A percentile compares a stretch with the other conserved stretches of the same genome.
phyloP scores from a whole-genome alignment of 2,888 invertebrate genomes.

The Ophioninae sp. region DNA sequence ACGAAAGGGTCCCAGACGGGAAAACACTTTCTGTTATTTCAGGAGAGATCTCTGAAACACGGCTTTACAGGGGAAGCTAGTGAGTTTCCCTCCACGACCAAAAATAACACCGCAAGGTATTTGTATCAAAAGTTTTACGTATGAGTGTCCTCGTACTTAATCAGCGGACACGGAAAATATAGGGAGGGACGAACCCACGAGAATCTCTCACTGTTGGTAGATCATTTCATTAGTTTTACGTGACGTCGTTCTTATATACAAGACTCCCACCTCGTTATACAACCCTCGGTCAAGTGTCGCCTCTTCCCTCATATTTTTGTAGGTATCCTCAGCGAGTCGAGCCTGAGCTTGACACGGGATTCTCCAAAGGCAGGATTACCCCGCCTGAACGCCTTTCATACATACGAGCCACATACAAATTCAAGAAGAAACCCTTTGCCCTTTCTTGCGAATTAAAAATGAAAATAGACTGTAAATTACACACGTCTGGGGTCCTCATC shows the following conservation, averaged over 20 bases:
- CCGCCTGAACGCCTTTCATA: neutral
- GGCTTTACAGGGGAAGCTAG: neutral
- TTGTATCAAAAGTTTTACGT: neutral
- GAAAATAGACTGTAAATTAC: neutral
- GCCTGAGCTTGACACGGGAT: conserved; percentile 21
- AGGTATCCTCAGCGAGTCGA: neutral
- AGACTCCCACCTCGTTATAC: conserved; percentile 42
- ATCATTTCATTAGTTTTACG: conserved; percentile 59
- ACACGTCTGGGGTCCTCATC: neutral
- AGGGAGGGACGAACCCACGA: conserved; percentile 37
- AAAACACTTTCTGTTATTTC: neutral
- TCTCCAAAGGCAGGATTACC: conserved; percentile 30
- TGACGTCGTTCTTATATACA: conserved; percentile 49
- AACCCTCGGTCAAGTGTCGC: conserved; percentile 15
- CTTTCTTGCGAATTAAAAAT: neutral
- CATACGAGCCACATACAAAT: neutral
- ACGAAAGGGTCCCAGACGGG: neutral
- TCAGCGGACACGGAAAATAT: conserved; percentile 39
- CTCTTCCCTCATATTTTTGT: conserved; percentile 4
- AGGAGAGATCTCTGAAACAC: neutral
- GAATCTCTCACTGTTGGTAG: conserved; percentile 36
- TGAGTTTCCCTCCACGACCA: neutral
- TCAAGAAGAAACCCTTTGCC: neutral
- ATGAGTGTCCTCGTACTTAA: neutral
- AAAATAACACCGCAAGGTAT: neutral